These are phyloP conservation scores for Cochlearius cochlearius DNA, from an alignment of 2,113 vertebrate genomes.

Conservation along the genomic window DNA sequence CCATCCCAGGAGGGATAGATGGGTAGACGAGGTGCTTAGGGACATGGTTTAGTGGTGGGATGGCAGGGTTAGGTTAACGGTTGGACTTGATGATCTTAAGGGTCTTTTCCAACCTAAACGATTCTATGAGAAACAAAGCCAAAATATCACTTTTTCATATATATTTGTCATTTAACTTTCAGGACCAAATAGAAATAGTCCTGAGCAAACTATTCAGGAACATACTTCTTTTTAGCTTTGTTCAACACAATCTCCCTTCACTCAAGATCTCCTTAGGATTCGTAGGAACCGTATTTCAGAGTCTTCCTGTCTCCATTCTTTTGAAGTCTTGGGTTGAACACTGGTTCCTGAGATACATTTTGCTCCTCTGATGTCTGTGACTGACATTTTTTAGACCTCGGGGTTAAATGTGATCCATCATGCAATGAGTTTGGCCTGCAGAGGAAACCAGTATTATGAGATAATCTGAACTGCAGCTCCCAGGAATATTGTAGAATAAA, in stretches of 20 bases:
- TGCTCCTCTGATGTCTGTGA: neutral
- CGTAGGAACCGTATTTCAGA: neutral
- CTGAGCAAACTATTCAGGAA: neutral
- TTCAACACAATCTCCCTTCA: neutral
- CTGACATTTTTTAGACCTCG: neutral
- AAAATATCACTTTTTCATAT: neutral
- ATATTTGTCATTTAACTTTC: neutral
- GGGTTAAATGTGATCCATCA: neutral
- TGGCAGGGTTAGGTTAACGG: too few relatives aligned
- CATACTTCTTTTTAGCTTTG: neutral
- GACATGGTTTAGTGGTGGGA: too few relatives aligned
- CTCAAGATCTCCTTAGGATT: neutral
- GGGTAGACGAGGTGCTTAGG: too few relatives aligned
- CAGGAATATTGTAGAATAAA: neutral
- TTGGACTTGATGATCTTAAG: too few relatives aligned
- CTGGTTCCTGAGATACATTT: neutral
- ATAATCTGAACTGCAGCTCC: neutral
- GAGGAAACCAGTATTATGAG: neutral
- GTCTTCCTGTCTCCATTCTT: neutral
- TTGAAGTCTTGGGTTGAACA: neutral
- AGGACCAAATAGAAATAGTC: neutral
- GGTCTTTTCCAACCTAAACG: too few relatives aligned
- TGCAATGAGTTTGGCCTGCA: neutral
- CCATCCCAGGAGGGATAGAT: too few relatives aligned
- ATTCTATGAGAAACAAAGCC: neutral